A percentile compares a stretch with the other conserved stretches of the same genome.
These are phyloP conservation scores for Cebus imitator DNA, from an alignment of 2,113 vertebrate genomes.

Conservation along the genomic window DNA sequence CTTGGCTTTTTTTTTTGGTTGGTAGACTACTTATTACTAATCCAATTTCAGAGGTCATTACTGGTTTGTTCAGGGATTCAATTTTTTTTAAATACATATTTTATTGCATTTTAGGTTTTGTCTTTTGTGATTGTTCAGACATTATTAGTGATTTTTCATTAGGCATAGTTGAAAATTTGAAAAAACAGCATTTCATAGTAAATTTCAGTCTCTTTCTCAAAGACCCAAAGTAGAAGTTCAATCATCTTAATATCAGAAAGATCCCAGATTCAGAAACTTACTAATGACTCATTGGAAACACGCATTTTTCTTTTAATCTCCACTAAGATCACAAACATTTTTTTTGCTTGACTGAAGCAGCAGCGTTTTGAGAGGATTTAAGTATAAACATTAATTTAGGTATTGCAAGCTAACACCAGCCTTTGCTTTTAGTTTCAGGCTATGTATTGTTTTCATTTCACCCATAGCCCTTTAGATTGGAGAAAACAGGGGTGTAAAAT, in stretches of 20 bases:
- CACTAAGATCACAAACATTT: constrained; percentile 29
- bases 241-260: background rate
- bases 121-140: constrained; percentile 1
- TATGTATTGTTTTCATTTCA: constrained; percentile 40
- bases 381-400: constrained; percentile 54
- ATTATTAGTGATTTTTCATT: constrained; percentile 5
- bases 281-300: constrained; percentile 46
- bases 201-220: constrained; percentile 35
- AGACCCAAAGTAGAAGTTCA: background rate
- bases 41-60: too few species aligned
- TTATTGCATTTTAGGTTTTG: background rate
- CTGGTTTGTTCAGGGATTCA: too few species aligned
- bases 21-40: too few species aligned
- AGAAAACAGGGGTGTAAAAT: constrained; percentile 41
- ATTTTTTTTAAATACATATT: too few species aligned
- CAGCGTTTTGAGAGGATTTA: constrained; percentile 43
- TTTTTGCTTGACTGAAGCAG: constrained; percentile 51
- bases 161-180: constrained; percentile 1
- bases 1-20: too few species aligned
- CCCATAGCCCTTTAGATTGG: constrained; percentile 4
- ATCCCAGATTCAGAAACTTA: constrained; percentile 13
- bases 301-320: constrained; percentile 44
- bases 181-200: constrained; percentile 13
- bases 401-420: constrained; percentile 27
- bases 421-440: constrained; percentile 45